Conservation (phyloP, 2,888 invertebrate genomes). For the Brenthis daphne region DNA sequence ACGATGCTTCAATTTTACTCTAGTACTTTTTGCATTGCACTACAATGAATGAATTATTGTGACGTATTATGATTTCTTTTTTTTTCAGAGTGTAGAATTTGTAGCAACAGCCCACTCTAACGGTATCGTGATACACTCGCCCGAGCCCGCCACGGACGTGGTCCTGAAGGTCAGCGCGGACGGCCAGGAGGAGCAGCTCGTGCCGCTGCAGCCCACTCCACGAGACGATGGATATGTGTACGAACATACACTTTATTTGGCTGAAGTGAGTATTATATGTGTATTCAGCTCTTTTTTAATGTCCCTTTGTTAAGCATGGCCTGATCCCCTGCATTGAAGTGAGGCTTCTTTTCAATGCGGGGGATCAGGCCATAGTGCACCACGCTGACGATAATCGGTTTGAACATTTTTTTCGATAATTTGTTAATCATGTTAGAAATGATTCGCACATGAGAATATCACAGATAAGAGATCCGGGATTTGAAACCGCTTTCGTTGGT, state of each 20-base stretch:
- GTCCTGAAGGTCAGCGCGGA: constrained; percentile 61
- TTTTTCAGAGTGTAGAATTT: constrained; percentile 70
- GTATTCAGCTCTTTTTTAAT: not conserved
- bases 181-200: constrained; percentile 40
- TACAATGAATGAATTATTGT: not conserved
- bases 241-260: constrained; percentile 67
- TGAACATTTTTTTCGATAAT: too few species aligned
- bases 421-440: too few species aligned
- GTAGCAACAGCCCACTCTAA: constrained; percentile 82
- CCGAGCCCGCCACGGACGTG: constrained; percentile 68
- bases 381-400: too few species aligned
- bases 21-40: too few species aligned
- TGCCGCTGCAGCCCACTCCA: constrained; percentile 30
- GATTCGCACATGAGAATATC: too few species aligned
- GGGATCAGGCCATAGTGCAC: too few species aligned
- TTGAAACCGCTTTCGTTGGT: too few species aligned
- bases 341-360: too few species aligned
- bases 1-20: too few species aligned
- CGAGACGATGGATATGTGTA: constrained; percentile 54
- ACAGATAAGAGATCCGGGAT: too few species aligned
- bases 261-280: constrained; percentile 55
- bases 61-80: constrained; percentile 27
- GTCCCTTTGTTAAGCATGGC: too few species aligned
- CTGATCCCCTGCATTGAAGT: too few species aligned
- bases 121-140: constrained; percentile 75